A percentile compares a stretch with the other conserved stretches of the same genome.
Evolutionary conservation across 2,113 vertebrate species (phyloP).

Genomic region (Oenanthe melanoleuca): DNA sequence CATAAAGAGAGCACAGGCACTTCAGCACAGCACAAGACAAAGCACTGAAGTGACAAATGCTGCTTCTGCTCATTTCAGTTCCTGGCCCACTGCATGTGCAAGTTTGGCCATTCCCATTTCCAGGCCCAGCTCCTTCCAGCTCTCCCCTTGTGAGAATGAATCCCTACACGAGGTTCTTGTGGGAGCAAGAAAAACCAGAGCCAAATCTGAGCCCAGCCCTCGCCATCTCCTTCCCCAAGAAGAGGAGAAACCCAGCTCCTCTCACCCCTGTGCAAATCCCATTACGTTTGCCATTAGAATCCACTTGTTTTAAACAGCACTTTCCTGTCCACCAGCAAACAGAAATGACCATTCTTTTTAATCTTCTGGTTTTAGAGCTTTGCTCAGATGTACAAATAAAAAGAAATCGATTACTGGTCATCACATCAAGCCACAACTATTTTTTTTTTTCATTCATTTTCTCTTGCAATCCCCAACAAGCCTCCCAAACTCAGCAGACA

Average conservation of each 20-base stretch:
- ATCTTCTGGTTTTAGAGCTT: background rate
- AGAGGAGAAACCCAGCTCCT: fast-evolving
- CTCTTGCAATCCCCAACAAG: background rate
- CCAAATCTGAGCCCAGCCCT: background rate
- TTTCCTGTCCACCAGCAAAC: background rate
- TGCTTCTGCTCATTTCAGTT: background rate
- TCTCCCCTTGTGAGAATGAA: background rate
- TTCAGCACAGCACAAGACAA: background rate
- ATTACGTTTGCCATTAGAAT: background rate
- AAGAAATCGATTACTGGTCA: background rate
- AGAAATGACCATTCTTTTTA: background rate
- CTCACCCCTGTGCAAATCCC: background rate
- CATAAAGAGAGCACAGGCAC: background rate
- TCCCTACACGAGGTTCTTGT: background rate
- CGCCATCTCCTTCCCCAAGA: background rate
- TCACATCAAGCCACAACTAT: background rate
- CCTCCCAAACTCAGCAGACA: background rate
- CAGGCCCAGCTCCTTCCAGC: background rate
- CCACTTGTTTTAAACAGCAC: background rate
- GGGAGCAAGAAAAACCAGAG: background rate
- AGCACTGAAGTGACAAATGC: background rate
- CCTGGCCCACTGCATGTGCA: background rate
- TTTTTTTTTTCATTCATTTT: background rate
- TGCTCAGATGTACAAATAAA: background rate
- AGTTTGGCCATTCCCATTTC: background rate